These are phyloP conservation scores for Hyalella azteca DNA, from an alignment of 2,888 invertebrate genomes.

Conservation along the genomic window DNA sequence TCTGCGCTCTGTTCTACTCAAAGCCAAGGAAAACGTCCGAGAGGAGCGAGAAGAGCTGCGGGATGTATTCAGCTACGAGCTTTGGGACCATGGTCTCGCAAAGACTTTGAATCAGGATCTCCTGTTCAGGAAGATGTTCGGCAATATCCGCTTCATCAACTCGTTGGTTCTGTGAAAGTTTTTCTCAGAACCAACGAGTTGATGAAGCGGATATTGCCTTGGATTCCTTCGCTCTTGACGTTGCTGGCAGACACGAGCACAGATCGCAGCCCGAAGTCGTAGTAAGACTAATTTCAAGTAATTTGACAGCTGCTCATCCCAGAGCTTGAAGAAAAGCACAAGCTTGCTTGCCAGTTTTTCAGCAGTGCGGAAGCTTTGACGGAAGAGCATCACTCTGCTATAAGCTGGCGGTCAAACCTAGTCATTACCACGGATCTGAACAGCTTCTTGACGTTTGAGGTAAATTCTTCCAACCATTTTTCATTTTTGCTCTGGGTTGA, in stretches of 20 bases:
- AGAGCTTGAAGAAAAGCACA: conserved; percentile 98
- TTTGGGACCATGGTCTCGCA: conserved; percentile 99
- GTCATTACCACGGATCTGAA: conserved; percentile 97
- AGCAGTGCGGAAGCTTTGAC: conserved; percentile 97
- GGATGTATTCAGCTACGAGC: conserved; percentile 98
- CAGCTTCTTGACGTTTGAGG: conserved; percentile 98
- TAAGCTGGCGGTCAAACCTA: conserved; percentile 95
- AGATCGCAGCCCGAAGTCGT: conserved; percentile 92
- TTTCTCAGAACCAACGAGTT: conserved; percentile 91
- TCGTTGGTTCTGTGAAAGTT: conserved; percentile 76
- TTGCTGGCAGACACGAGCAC: conserved; percentile 98
- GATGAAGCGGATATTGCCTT: conserved; percentile 93
- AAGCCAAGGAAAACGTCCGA: conserved; percentile 99
- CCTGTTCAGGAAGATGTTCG: conserved; percentile 95
- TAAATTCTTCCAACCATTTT: no score
- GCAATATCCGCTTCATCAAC: conserved; percentile 94
- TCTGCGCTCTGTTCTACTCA: conserved; percentile 91
- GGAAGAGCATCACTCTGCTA: conserved; percentile 99
- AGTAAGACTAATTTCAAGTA: conserved; percentile 98
- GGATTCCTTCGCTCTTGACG: conserved; percentile 96
- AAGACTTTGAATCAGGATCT: conserved; percentile 98
- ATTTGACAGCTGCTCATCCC: conserved; percentile 94
- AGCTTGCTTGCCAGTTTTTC: conserved; percentile 99
- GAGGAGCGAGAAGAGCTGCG: conserved; percentile 90
- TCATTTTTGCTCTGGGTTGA: no score